Base-by-base conservation (phyloP, 92 coral and sea anemone genomes). In the Galaxea fascicularis region DNA sequence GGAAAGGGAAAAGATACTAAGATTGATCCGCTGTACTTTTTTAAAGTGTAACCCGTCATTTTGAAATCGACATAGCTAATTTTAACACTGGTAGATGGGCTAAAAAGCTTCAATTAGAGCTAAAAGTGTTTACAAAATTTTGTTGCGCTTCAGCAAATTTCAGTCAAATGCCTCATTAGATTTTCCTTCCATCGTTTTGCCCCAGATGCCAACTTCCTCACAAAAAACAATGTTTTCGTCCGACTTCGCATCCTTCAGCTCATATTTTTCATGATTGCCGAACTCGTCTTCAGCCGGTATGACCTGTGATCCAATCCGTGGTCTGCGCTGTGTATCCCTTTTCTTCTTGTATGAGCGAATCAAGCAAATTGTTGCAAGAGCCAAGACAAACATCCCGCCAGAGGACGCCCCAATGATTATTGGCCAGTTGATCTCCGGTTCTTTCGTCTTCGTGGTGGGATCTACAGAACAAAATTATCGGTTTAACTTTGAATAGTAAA, bases 241-340 rank as follows among this genome's bases (percentile, higher is more conserved):
- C 20, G 79, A 74, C 27, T 29, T 28, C n/a, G 20, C n/a, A 1
- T 27, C 44, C 54, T 52, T 3, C 44, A 74, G 4, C 79, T 74
- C 65, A 15, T 54, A 74, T n/a, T 27, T 74, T 14, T n/a, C 65
- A 54, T 26, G 28, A 4, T 17, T 17, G 53, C 65, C 28, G 16
- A 74, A 74, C 5, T 46, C 52, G 1, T 18, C 29, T 29, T 74
- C 79, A 17, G 79, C 1, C 9, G 79, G 79, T 65, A 74, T 74
- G 13, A 31, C 20, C 0, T 11, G 1, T 10, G 27, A 27, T 4
- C 4, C 18, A 53, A 26, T 9, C 65, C 49, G 9, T 22, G 8
- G 22, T 14, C 13, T 10, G 17, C 3, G 41, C n/a, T n/a, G n/a
- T n/a, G n/a, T n/a, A 4, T 7, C n/a, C 46, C 54, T 74, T 14